A percentile compares a stretch with the other conserved stretches of the same genome.
Conservation (phyloP, 2,888 invertebrate genomes). For the Gymnoscelis rufifasciata region DNA sequence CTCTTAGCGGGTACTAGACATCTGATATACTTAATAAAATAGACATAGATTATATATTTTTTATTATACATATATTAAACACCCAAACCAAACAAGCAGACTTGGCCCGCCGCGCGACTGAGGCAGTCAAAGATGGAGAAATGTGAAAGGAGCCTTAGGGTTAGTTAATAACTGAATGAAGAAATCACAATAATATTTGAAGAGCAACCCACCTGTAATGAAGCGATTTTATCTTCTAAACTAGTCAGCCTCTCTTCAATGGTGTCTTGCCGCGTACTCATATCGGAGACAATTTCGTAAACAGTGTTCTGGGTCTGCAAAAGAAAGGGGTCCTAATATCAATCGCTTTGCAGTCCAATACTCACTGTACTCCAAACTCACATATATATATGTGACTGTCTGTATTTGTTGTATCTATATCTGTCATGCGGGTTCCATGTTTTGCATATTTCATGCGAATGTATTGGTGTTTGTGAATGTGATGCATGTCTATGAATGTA, state of each 20-base stretch:
- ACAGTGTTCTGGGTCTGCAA: slow-evolving; percentile 98
- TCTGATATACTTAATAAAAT: no score
- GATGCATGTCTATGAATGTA: no score
- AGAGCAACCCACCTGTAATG: slow-evolving; percentile 84
- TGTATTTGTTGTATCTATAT: slow-evolving; percentile 36
- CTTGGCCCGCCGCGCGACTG: no score
- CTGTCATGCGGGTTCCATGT: slow-evolving; percentile 14
- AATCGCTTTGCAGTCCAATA: slow-evolving; percentile 73
- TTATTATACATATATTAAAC: no score
- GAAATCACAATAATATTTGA: no score
- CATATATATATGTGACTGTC: slow-evolving; percentile 42
- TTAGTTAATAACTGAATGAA: no score
- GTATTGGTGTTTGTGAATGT: slow-evolving; percentile 26
- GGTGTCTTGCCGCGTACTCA: slow-evolving; percentile 95
- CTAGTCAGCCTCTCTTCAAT: slow-evolving; percentile 95
- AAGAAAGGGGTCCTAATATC: slow-evolving; percentile 78
- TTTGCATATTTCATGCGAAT: no score
- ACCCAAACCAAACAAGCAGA: no score
- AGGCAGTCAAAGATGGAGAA: no score
- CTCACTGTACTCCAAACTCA: slow-evolving; percentile 54
- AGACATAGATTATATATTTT: no score
- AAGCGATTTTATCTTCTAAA: slow-evolving; percentile 93
- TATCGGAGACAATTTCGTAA: slow-evolving; percentile 98
- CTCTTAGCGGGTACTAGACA: no score
- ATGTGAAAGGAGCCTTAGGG: no score